These are phyloP conservation scores for Vultur gryphus DNA, from an alignment of 2,797 vertebrate genomes.

Conservation along the genomic window DNA sequence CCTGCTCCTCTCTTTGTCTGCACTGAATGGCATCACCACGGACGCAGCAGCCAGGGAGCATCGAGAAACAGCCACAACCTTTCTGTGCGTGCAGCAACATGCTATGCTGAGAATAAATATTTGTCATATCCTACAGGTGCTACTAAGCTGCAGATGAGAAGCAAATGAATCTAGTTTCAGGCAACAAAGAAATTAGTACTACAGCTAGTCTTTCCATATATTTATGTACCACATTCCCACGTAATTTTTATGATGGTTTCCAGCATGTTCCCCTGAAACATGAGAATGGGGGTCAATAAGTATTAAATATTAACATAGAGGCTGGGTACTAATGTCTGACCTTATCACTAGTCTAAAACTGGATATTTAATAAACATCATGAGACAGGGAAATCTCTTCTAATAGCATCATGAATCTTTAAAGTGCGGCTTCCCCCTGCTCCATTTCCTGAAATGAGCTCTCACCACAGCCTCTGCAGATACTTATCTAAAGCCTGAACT, in stretches of 20 bases:
- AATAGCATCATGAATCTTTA: constrained; percentile 14
- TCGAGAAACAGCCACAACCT: neutral
- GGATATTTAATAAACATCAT: constrained; percentile 8
- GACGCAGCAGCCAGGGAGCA: neutral
- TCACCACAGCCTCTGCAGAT: neutral
- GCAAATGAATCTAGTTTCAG: neutral
- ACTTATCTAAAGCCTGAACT: neutral
- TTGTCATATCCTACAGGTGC: neutral
- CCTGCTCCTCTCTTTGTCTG: neutral
- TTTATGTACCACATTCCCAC: neutral
- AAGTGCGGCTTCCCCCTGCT: neutral
- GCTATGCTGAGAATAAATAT: neutral
- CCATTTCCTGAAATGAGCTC: neutral
- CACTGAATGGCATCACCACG: neutral
- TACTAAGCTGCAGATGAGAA: neutral
- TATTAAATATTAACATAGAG: constrained; percentile 29
- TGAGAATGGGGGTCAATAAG: neutral
- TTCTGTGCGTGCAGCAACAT: neutral
- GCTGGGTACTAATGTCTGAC: neutral
- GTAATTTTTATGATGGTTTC: neutral
- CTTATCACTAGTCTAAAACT: neutral
- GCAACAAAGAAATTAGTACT: neutral
- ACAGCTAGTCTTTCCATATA: neutral
- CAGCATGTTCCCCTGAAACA: neutral
- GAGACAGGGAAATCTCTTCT: neutral